These are phyloP conservation scores for Podarcis muralis DNA, from an alignment of 2,113 vertebrate species.

Conservation along the genomic window DNA sequence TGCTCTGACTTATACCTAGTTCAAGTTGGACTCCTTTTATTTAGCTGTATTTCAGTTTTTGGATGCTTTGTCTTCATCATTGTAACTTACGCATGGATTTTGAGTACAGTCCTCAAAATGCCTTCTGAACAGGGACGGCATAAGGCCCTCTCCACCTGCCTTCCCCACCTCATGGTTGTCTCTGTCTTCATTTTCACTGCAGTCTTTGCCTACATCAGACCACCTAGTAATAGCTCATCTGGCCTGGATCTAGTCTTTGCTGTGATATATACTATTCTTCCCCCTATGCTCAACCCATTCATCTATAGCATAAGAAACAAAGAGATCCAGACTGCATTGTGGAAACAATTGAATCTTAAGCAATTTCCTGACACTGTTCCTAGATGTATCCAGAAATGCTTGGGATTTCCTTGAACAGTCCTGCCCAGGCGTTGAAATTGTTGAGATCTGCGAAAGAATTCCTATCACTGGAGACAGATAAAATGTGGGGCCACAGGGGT, in stretches of 20 bases:
- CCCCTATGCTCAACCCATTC: background rate
- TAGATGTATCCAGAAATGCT: background rate
- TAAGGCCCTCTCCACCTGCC: conserved; percentile 4
- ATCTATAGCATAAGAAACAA: conserved; percentile 13
- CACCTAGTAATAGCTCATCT: background rate
- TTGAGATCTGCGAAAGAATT: too few relatives aligned
- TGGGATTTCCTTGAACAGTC: too few relatives aligned
- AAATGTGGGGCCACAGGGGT: too few relatives aligned
- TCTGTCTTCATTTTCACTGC: background rate
- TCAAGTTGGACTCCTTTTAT: background rate
- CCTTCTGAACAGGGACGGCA: background rate
- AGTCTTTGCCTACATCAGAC: background rate
- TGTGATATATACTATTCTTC: background rate
- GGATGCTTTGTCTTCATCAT: conserved; percentile 2
- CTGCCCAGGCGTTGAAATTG: too few relatives aligned
- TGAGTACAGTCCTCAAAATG: background rate
- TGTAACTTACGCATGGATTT: background rate
- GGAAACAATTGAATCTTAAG: background rate
- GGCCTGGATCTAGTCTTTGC: background rate
- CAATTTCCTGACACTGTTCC: background rate
- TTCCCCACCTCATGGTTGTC: background rate
- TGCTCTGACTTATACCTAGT: background rate
- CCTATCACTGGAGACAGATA: too few relatives aligned
- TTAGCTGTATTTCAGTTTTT: background rate
- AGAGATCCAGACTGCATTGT: background rate